Evolutionary conservation across 2,797 vertebrate genomes (phyloP).

Genomic region (Taeniopygia guttata): DNA sequence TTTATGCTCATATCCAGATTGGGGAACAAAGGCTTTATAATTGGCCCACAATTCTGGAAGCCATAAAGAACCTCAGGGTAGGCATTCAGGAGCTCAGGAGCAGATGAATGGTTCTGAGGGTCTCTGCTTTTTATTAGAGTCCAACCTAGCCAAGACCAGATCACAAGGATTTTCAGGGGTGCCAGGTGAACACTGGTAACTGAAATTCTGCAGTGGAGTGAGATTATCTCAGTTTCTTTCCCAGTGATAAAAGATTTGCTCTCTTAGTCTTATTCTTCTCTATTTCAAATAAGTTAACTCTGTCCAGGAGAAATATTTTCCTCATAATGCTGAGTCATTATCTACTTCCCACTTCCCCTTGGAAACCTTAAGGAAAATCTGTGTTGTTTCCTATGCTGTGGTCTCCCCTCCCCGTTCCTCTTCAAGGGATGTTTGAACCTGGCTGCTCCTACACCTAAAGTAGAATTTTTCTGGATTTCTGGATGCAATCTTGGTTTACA

Average conservation of each 20-base stretch:
- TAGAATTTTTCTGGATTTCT: background rate
- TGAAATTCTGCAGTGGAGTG: background rate
- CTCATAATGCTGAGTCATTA: background rate
- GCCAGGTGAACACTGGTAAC: background rate
- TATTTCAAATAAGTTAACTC: background rate
- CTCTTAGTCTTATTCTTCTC: background rate
- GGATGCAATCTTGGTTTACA: background rate
- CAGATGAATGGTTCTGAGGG: background rate
- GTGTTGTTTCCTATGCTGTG: background rate
- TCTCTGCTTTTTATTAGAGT: background rate
- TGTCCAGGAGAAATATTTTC: background rate
- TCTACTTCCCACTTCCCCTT: background rate
- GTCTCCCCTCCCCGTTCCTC: fast-evolving
- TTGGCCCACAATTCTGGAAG: background rate
- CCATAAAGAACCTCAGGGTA: background rate
- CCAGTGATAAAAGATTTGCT: background rate
- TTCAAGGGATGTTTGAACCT: background rate
- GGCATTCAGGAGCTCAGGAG: background rate
- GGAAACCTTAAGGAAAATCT: background rate
- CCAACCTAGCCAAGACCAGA: background rate
- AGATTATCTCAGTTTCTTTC: background rate
- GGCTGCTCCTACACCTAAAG: background rate
- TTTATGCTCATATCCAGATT: background rate
- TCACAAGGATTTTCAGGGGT: background rate
- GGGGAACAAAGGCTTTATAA: background rate